Base-by-base conservation (phyloP, 2,113 vertebrate species). In the Noctilio leporinus region DNA sequence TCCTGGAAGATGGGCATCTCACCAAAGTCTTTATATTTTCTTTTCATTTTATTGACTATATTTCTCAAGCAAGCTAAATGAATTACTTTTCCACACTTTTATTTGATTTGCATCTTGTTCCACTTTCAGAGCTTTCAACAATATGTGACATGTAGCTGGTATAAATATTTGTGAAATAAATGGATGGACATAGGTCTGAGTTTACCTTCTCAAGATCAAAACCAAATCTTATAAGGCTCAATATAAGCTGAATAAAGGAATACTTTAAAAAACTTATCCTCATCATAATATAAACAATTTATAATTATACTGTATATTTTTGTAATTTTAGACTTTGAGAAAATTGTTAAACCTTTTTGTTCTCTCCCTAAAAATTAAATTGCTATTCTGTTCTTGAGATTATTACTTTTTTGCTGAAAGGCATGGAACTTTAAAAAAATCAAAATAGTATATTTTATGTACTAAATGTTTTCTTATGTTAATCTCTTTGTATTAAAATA, bases 401-500 rank as follows among this genome's bases (percentile, higher is more conserved):
- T 84, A 87, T 83, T 81, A 16, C 49, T 38, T 82, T 59, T 86
- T 89, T 96, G 86, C 49, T 45, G 88, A 94, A 64, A 43, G 45
- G 4, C 57, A 86, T 59, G 15, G 20, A 47, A 47, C 22, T 72
- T 91, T 93, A 57, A 82, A 57, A 82, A 86, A 64, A 47, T 57
- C 28, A 35, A 90, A 89, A 86, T 51, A 88, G 70, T 62, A 70
- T 26, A 69, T 81, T 49, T 85, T 59, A 22, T 94, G 93, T 93
- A 49, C 38, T 97, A 87, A 96, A 78, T 70, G 3, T 93, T 96
- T 94, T 84, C 43, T 92, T 24, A 84, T 95, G 96, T 90, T 90
- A 96, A 96, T 86, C 30, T 95, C 87, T 97, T 96, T 90, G 77
- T 95, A 65, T 93, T 94, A 69, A 97, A 96, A 89, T 75, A 45